These are phyloP conservation scores for Drosophila mayri DNA, from an alignment of 1,140 invertebrate species.

Conservation along the genomic window DNA sequence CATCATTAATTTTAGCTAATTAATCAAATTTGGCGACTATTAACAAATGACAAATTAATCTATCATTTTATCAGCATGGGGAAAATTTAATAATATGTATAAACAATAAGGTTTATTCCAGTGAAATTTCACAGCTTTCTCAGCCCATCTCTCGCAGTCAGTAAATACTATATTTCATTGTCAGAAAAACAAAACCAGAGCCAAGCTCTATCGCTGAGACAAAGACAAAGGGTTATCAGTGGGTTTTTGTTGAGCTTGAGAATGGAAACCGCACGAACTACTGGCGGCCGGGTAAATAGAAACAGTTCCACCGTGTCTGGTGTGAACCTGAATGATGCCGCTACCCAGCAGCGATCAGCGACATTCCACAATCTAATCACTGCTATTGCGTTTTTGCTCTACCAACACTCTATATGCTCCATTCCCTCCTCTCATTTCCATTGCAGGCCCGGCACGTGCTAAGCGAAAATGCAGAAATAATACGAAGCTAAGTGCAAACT, in stretches of 20 bases:
- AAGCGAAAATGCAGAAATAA: slow-evolving; percentile 53
- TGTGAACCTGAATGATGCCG: slow-evolving; percentile 51
- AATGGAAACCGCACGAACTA: slow-evolving; percentile 12
- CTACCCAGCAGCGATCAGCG: not conserved
- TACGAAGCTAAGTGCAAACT: slow-evolving; percentile 27
- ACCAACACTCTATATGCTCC: not conserved
- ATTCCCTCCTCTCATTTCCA: slow-evolving; percentile 12
- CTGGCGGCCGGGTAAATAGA: not conserved
- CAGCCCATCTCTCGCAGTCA: not conserved
- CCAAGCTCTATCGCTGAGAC: slow-evolving; percentile 8
- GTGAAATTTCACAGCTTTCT: slow-evolving; percentile 5
- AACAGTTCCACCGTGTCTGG: slow-evolving; percentile 21
- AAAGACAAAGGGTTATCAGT: slow-evolving; percentile 34
- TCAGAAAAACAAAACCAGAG: slow-evolving; percentile 11
- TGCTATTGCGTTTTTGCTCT: slow-evolving; percentile 21
- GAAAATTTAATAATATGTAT: too few species aligned
- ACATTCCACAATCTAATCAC: slow-evolving; percentile 31
- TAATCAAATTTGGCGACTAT: too few species aligned
- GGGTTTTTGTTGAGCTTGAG: slow-evolving; percentile 18
- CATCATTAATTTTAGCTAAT: not conserved
- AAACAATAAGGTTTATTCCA: not conserved
- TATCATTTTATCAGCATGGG: too few species aligned
- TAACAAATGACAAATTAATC: too few species aligned
- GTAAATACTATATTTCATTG: slow-evolving; percentile 12
- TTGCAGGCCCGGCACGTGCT: slow-evolving; percentile 69